Evolutionary conservation across 2,888 invertebrate species (phyloP), one percentile per base, ranked within the genome.

Genomic region (Monochamus alternatus): DNA sequence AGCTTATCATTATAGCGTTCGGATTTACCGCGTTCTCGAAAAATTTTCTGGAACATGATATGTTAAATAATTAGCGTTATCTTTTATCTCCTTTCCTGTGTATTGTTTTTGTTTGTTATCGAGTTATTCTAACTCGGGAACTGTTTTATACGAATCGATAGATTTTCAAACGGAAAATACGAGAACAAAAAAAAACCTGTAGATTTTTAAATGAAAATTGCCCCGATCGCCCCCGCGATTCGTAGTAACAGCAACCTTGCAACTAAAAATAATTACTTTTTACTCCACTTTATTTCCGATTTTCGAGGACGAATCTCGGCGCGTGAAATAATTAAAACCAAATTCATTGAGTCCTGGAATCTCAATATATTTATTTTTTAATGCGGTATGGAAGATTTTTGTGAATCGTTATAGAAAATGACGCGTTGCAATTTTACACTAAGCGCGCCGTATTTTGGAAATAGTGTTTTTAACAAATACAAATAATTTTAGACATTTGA

Each of bases 311-410:
- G 68, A 38, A 30, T 7, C n/a, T 14, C 38, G 47, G 31, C 69
- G 31, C 69, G 69, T 69, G 69, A 59, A 38, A 0, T 30, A 60
- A 69, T 69, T 44, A 59, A 69, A 60, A 60, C 12, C 32, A 43
- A n/a, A 60, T 60, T 31, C 7, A 38, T 38, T 38, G 38, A 7
- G 4, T 38, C 7, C 38, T 38, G 38, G 38, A 38, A 38, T 7
- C 38, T 7, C 38, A 7, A 38, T 38, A 38, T 38, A 38, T 38
- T 38, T 38, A 38, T 38, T 4, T 38, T 5, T 38, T 5, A 7
- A 7, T 22, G 22, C 22, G 22, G 22, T 22, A 22, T 22, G 22
- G 22, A 22, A 22, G 22, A 22, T 22, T 22, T 22, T n/a, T n/a
- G n/a, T 22, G 22, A 22, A 22, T 22, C 22, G 22, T 1, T 22